These are phyloP conservation scores for Pharmacophagus antenor DNA, from an alignment of 2,888 invertebrate species.

Conservation along the genomic window DNA sequence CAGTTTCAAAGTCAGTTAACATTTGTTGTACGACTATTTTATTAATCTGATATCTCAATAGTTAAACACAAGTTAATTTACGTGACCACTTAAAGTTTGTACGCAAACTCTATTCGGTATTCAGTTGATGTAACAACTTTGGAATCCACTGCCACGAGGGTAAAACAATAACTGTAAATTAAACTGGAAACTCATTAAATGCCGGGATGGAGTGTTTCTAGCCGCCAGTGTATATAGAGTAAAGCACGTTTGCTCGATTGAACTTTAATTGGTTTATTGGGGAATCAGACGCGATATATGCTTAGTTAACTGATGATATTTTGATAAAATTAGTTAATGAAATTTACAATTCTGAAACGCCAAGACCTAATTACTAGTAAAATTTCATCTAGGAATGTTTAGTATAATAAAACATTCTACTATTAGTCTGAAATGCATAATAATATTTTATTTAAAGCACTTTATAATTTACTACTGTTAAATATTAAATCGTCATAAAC, in stretches of 20 bases:
- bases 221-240: constrained; percentile 40
- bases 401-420: background rate
- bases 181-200: constrained; percentile 74
- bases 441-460: background rate
- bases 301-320: constrained; percentile 12
- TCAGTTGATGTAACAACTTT: constrained; percentile 53
- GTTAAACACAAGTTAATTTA: constrained; percentile 41
- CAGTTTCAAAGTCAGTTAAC: constrained; percentile 27
- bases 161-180: constrained; percentile 77
- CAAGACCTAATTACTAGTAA: no score
- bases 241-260: constrained; percentile 58
- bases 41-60: constrained; percentile 27
- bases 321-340: background rate
- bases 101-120: constrained; percentile 50
- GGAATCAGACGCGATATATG: constrained; percentile 36
- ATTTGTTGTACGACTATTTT: constrained; percentile 13
- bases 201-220: constrained; percentile 44
- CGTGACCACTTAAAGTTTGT: constrained; percentile 47
- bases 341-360: no score
- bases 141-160: constrained; percentile 57
- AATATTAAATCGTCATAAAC: background rate
- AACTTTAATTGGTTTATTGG: constrained; percentile 60
- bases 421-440: background rate
- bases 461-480: background rate
- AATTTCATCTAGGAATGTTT: no score